A percentile compares a stretch with the other conserved stretches of the same genome.
Conservation (phyloP, 2,113 vertebrate genomes). For the Sula dactylatra region DNA sequence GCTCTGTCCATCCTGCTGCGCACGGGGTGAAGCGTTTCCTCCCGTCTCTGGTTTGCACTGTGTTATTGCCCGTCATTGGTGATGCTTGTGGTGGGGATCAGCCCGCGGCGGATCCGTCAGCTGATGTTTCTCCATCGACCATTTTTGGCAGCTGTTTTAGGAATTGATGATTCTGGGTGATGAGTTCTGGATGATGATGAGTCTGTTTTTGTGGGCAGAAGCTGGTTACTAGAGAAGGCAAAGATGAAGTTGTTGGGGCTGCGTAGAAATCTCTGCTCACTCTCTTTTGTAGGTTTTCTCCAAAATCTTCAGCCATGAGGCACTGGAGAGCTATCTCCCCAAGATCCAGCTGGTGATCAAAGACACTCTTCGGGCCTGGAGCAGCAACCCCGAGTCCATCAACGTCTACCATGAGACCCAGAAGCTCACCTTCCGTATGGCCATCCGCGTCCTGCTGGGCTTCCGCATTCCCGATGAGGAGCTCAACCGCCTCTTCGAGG, state of each 20-base stretch:
- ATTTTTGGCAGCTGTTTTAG: neutral
- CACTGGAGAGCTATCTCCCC: constrained; percentile 92
- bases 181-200: neutral
- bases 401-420: constrained; percentile 95
- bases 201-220: neutral
- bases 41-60: fast-evolving
- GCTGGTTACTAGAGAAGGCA: neutral
- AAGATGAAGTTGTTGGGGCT: fast-evolving
- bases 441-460: constrained; percentile 91
- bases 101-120: fast-evolving
- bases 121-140: neutral
- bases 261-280: neutral
- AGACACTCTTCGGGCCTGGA: constrained; percentile 91
- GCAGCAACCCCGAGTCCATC: constrained; percentile 89
- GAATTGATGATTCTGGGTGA: fast-evolving
- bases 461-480: constrained; percentile 93
- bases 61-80: fast-evolving
- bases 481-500: constrained; percentile 85
- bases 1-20: fast-evolving
- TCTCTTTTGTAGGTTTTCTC: constrained; percentile 85
- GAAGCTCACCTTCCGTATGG: constrained; percentile 94
- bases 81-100: neutral
- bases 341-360: constrained; percentile 97
- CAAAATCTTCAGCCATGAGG: constrained; percentile 96
- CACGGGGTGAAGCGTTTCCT: fast-evolving